Evolutionary conservation across 2,113 vertebrate species (phyloP).

Genomic region (Epinephelus lanceolatus): DNA sequence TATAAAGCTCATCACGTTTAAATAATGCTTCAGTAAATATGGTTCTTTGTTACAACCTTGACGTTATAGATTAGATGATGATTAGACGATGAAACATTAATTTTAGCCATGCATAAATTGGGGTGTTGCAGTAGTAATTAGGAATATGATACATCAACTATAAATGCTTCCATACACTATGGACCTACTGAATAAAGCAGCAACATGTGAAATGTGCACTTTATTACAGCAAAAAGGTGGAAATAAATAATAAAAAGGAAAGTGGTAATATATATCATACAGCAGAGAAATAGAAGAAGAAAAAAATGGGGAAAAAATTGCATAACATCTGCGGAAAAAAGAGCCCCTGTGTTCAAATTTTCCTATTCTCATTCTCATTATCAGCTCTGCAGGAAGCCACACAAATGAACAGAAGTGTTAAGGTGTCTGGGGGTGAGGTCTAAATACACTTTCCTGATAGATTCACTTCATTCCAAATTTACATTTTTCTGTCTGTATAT

Average conservation of each 20-base stretch:
- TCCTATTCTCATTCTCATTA: slow-evolving; percentile 33
- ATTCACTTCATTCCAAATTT: neutral
- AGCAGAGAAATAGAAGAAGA: neutral
- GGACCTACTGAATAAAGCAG: no score
- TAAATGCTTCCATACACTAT: neutral
- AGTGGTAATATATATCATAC: neutral
- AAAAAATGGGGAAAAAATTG: neutral
- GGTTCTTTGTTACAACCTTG: slow-evolving; percentile 30
- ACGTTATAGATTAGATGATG: slow-evolving; percentile 24
- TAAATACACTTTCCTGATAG: slow-evolving; percentile 10
- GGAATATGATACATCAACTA: neutral
- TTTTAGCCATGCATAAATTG: neutral
- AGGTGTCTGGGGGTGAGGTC: neutral
- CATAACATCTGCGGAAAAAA: slow-evolving; percentile 30
- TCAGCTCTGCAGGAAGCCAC: slow-evolving; percentile 38
- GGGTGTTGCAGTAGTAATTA: slow-evolving; percentile 19
- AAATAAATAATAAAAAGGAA: neutral
- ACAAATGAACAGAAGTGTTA: slow-evolving; percentile 18
- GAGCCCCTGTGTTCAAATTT: slow-evolving; percentile 1
- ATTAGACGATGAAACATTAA: slow-evolving; percentile 33
- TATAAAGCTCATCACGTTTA: slow-evolving; percentile 25
- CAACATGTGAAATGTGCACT: neutral
- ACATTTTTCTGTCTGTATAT: neutral
- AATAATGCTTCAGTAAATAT: slow-evolving; percentile 10
- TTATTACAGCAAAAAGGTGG: neutral